Evolutionary conservation across 2,888 invertebrate species (phyloP), one percentile per base, ranked within the genome.

Genomic region (Norana najaformis): DNA sequence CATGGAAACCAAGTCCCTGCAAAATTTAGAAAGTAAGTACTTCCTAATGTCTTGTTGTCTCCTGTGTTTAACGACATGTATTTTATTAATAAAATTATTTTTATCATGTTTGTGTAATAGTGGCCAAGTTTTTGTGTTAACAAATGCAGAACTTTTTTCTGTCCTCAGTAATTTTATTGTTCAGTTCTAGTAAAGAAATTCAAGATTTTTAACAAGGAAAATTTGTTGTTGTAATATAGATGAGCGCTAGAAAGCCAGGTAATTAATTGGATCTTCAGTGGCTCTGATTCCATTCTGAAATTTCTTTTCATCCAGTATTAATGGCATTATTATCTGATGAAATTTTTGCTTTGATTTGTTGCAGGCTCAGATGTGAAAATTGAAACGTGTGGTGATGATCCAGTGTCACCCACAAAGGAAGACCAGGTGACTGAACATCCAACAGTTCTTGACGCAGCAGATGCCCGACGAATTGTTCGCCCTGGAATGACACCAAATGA

Each of bases 401-500:
- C 69, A 30, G 69, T 69, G 30, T 69, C 69, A n/a, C 69, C 69
- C 4, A 69, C 30, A 8, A 37, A 85, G 85, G 85, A 85, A 85
- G 85, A 85, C 23, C 36, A 36, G 20, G 5, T 20, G 11, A 85
- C 35, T 0, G 85, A 85, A 23, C 85, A 37, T 36, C 85, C 85
- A 36, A 85, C 36, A 5, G 37, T 37, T 37, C 35, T 85, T 36
- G 85, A 85, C 34, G 37, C 37, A 18, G 85, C 85, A 5, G 85
- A 85, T 13, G 85, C 85, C 35, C 85, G 37, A 36, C 34, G 37
- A 20, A 89, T 89, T 34, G 89, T 83, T 90, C 98, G 98, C 20
- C 97, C 97, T 13, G 98, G 98, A 30, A 98, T 98, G 35, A 97
- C 97, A 14, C 97, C 97, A 92, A 97, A 97, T 93, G 98, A 98